Evolutionary conservation across 2,113 vertebrate species (phyloP).

Genomic region (Butorides virescens): DNA sequence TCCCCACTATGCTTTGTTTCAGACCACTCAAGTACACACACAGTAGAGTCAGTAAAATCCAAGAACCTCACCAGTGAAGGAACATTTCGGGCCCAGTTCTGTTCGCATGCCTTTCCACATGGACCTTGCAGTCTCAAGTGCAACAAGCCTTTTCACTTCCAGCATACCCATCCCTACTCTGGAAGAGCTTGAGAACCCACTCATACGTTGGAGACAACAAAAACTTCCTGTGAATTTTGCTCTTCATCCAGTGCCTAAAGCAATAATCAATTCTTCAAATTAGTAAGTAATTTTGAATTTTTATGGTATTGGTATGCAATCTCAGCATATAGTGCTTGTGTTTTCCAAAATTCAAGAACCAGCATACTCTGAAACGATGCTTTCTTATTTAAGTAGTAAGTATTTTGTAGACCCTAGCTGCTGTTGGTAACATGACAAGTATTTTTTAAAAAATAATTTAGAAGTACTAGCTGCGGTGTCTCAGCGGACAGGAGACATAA

Average conservation of each 20-base stretch:
- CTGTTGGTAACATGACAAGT: not conserved
- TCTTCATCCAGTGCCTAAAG: not conserved
- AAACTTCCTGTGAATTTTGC: not conserved
- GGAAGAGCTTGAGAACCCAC: not conserved
- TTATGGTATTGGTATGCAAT: not conserved
- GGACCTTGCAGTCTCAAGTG: not conserved
- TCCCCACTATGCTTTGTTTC: not conserved
- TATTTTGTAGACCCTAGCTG: not conserved
- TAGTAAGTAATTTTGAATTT: not conserved
- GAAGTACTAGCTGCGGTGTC: not conserved
- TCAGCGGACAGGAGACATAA: not conserved
- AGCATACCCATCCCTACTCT: not conserved
- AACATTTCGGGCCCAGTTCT: not conserved
- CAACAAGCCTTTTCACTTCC: not conserved
- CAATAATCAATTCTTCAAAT: not conserved
- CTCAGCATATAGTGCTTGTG: not conserved
- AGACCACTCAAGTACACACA: not conserved
- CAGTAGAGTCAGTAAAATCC: not conserved
- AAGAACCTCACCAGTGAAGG: not conserved
- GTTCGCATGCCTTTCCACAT: not conserved
- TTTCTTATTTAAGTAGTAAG: not conserved
- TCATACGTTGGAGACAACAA: rapidly evolving
- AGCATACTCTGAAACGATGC: not conserved
- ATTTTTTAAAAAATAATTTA: not conserved
- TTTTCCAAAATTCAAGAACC: not conserved